Evolutionary conservation across 2,113 vertebrate species (phyloP), one percentile per base, ranked within the genome.

Genomic region (Triplophysa siluroides): DNA sequence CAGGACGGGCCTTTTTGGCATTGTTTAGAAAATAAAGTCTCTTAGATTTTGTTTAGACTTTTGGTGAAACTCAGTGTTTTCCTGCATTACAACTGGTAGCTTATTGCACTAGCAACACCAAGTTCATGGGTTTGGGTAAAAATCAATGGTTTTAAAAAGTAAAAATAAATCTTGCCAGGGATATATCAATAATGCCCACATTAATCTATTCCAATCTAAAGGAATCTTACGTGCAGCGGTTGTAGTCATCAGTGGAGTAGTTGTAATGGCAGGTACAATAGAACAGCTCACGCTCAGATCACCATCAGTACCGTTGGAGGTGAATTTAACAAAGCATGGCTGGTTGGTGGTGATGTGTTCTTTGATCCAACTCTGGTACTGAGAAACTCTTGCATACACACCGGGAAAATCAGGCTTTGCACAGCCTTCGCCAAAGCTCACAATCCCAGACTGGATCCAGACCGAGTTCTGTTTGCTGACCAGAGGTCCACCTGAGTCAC

Each of bases 351-450:
- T 79, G 76, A 85, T 81, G 1, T 2, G 2, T 7, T 33, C 0
- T 9, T 72, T 63, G 54, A 85, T 85, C 82, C 81, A 85, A 10
- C 0, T 38, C 41, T 81, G 61, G 18, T 79, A 85, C 3, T 41
- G 2, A 64, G 84, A 83, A 13, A 86, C 79, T 62, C 79, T 78
- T 2, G 76, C 1, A 58, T 83, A 86, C 29, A 83, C 76, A 14
- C 84, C 84, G 18, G 84, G 84, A 0, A 0, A 64, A 0, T 73
- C 6, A 24, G 19, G 0, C 1, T 2, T 1, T 68, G 88, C 93
- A 85, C 94, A 94, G 64, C 90, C 86, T 0, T 87, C 60, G 81
- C 94, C 94, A 89, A 93, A 95, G 87, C 92, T 95, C 70, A 95
- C 93, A 81, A 94, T 90, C 74, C 94, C 82, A 19, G 61, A 38